phyloP scores from a whole-genome alignment of 2,113 vertebrate genomes.

The Erythrocercus mccallii region DNA sequence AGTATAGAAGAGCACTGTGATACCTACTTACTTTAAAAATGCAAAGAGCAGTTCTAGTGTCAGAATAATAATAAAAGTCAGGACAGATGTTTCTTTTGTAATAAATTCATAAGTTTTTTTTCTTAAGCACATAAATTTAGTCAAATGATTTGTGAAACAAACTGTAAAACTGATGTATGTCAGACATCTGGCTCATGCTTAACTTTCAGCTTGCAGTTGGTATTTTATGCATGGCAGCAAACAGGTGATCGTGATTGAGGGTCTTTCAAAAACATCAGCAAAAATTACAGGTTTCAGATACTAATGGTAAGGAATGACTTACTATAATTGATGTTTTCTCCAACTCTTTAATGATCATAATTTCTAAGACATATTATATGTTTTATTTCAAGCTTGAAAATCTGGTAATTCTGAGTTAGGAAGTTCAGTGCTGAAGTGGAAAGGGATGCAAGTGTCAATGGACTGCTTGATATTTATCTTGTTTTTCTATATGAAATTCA shows the following conservation, averaged over 20 bases:
- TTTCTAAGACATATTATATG: background rate
- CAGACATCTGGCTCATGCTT: slow-evolving; percentile 17
- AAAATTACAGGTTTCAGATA: slow-evolving; percentile 46
- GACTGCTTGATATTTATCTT: background rate
- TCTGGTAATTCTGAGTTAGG: background rate
- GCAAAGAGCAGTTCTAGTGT: background rate
- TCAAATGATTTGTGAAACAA: slow-evolving; percentile 8
- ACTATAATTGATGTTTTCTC: slow-evolving; percentile 26
- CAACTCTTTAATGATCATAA: background rate
- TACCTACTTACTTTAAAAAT: background rate
- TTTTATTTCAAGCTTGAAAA: slow-evolving; percentile 17
- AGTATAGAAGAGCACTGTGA: background rate
- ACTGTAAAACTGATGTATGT: background rate
- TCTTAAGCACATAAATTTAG: background rate
- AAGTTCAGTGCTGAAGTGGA: background rate
- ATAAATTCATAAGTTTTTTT: background rate
- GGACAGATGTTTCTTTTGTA: slow-evolving; percentile 5
- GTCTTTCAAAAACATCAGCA: slow-evolving; percentile 22
- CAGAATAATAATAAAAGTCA: background rate
- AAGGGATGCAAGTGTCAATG: background rate
- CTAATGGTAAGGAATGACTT: background rate
- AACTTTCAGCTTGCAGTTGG: slow-evolving; percentile 25
- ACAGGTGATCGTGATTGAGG: background rate
- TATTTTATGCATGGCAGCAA: slow-evolving; percentile 30
- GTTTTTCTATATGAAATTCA: background rate